Base-by-base conservation (phyloP, 2,113 vertebrate genomes). In the Regulus satrapa region DNA sequence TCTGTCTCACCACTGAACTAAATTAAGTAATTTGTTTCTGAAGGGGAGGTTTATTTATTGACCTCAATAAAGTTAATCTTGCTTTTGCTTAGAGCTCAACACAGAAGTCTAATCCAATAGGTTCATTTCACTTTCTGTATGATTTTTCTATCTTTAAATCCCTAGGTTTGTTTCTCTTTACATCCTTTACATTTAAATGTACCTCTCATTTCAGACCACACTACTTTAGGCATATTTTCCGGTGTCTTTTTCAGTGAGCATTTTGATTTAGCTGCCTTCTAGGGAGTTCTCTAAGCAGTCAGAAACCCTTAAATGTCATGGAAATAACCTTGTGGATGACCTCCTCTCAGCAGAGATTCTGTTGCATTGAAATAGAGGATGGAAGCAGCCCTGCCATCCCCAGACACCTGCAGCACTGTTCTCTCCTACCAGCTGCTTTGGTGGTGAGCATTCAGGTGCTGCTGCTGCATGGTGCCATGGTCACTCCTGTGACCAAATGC, bases 21-120 rank as follows among this genome's bases (percentile, higher is more conserved):
- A 97, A 97, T 90, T 84, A 95, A 96, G 54, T 88, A 77, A 96
- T 93, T 95, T 96, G 34, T 90, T 94, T 95, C 84, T 75, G 88
- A 93, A 85, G 46, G 58, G 56, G 49, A 82, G 85, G 71, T 88
- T 95, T 95, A 61, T 94, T 95, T 93, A 94, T 52, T 92, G 92
- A 96, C 94, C 94, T 96, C 97, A 95, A 83, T 93, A 95, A 81
- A 95, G 91, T 93, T 95, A 95, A 94, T 94, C 87, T 89, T 88
- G 54, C 83, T 82, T 92, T 95, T 0, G 40, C 82, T 79, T 88
- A 26, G 48, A 92, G 85, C 87, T 92, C 59, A 67, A 85, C 17
- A 32, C 20, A 69, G 25, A 31, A 71, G 12, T 85, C 28, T 80
- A 92, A 95, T 93, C 87, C 67, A 62, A 34, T 0, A 4, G 17